Evolutionary conservation across 2,888 invertebrate genomes (phyloP), one percentile per base, ranked within the genome.

Genomic region (Drosophila nr. perissopoda): DNA sequence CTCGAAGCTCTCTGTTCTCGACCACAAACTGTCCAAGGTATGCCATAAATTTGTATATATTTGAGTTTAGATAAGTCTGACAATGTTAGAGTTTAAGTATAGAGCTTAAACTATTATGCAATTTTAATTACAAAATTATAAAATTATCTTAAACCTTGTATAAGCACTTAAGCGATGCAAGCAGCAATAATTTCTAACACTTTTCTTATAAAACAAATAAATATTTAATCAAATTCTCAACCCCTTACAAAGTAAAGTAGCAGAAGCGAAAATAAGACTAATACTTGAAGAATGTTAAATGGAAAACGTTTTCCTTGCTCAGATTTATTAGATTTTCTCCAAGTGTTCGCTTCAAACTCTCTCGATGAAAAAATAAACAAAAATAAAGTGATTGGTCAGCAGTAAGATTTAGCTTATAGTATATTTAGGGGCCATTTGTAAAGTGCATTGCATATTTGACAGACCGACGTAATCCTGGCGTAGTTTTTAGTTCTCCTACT

Each of bases 361-460:
- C 18, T 27, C 16, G 25, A 36, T 36, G 16, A 5, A 21, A 33
- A 31, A 33, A 33, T 33, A 11, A 33, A 27, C 10, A 6, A 16
- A 34, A 59, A 31, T 25, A 31, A 48, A 27, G 27, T 59, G 49
- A 25, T 27, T 34, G 49, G 59, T 38, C 61, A 61, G 40, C 61
- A 38, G 61, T 5, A 40, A 36, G 33, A 57, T 13, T 49, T 60
- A 11, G 42, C 38, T 40, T 40, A 45, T 25, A 45, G 38, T 4
- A 21, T 27, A 54, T 42, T 29, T 11, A 29, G 36, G 25, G 48
- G 25, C 38, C 48, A 36, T 54, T 54, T 33, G 33, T 36, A 10
- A 75, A 69, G 40, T 66, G 49, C 60, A 62, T 69, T 57, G 64
- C 61, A 62, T 66, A 66, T 78, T 73, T 73, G 78, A 73, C 54